Evolutionary conservation across 2,113 vertebrate genomes (phyloP), one percentile per base, ranked within the genome.

Genomic region (Petromus typicus): DNA sequence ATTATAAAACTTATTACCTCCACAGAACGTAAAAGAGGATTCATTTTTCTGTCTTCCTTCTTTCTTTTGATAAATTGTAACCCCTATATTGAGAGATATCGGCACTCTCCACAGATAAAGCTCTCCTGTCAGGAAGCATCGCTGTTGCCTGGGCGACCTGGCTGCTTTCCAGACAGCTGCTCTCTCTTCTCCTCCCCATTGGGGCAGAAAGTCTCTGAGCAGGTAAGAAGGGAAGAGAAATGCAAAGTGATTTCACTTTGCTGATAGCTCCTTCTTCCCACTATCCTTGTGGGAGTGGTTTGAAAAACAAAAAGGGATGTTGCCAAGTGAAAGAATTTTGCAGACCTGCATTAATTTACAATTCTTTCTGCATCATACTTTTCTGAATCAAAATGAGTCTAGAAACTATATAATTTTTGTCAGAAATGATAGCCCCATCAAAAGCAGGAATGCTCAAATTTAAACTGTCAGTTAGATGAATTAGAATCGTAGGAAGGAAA

Each of bases 1-100:
- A 61, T 51, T 43, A 23, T 34, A 34, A 75, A 80, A 37, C 51
- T 76, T 20, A 30, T 32, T 73, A 3, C 12, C 67, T 84, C 66
- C 51, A 13, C 8, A 76, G 27, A 89, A 89, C 92, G 30, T 86
- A 86, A 81, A 82, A 32, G 23, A 85, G 17, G 81, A 89, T 75
- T 92, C 25, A 85, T 86, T 89, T 79, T 40, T 67, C 80, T 89
- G 25, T 34, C 22, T 79, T 84, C 6, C 22, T 66, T 78, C 13
- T 56, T 90, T 30, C 27, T 66, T n/a, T 67, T 86, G 71, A 89
- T 94, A 80, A 86, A 92, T 86, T 86, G 61, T 69, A 89, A 37
- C 48, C 40, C 8, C 27, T 45, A 59, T 61, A 81, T 54, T 94
- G 80, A 89, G n/a, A 89, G 79, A 92, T 54, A 56, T 48, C 73